Conservation (phyloP, 2,888 invertebrate genomes). For the Steinernema hermaphroditum region DNA sequence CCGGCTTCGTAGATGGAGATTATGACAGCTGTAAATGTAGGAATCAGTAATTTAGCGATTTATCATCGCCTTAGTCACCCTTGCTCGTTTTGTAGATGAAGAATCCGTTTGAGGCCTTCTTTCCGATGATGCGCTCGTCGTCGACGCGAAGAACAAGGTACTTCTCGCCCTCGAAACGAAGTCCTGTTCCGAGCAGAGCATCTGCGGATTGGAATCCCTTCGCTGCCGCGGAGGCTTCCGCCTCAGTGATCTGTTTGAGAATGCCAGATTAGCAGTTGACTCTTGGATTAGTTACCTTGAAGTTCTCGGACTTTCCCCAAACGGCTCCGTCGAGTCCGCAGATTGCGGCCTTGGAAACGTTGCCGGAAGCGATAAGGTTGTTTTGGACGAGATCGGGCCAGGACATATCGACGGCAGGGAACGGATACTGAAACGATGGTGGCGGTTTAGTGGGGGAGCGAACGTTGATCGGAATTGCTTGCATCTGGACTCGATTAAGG, state of each 20-base stretch:
- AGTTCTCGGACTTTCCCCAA: slow-evolving; percentile 66
- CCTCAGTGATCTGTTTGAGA: slow-evolving; percentile 45
- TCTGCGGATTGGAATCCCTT: slow-evolving; percentile 56
- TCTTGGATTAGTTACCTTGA: slow-evolving; percentile 46
- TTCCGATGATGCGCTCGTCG: slow-evolving; percentile 65
- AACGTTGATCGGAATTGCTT: background rate
- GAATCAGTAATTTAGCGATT: background rate
- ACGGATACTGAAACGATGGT: background rate
- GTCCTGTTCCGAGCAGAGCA: slow-evolving; percentile 57
- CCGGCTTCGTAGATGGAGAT: slow-evolving; percentile 65
- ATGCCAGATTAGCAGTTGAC: background rate
- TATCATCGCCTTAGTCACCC: slow-evolving; percentile 42
- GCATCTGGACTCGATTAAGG: slow-evolving; percentile 20
- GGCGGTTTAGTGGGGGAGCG: background rate
- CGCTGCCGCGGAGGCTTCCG: slow-evolving; percentile 56
- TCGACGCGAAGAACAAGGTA: slow-evolving; percentile 60
- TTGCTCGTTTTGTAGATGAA: slow-evolving; percentile 65
- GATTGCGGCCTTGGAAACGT: slow-evolving; percentile 66
- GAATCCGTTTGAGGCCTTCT: slow-evolving; percentile 65
- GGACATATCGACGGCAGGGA: slow-evolving; percentile 36
- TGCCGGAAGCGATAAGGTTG: slow-evolving; percentile 59
- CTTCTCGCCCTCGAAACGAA: slow-evolving; percentile 64
- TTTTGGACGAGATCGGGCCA: slow-evolving; percentile 54
- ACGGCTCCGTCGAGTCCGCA: slow-evolving; percentile 63
- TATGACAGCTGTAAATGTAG: slow-evolving; percentile 60